A percentile compares a stretch with the other conserved stretches of the same genome.
Conservation (phyloP, 2,113 vertebrate genomes). For the Myotis davidii region DNA sequence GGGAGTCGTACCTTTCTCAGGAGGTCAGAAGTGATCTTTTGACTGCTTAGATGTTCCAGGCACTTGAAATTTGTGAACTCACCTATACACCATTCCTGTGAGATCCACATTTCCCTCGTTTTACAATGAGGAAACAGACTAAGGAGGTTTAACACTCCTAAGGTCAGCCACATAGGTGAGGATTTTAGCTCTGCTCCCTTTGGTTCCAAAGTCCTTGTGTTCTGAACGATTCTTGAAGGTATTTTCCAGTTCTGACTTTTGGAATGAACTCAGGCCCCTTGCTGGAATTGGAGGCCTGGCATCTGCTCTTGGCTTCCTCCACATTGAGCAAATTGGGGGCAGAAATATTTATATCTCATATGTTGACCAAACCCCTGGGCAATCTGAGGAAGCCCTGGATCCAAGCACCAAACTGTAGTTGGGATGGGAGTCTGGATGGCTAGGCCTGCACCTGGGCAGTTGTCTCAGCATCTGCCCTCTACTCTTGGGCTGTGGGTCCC, state of each 20-base stretch:
- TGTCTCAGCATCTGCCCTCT: neutral
- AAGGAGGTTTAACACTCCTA: neutral
- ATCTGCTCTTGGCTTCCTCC: neutral
- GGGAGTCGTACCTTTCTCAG: neutral
- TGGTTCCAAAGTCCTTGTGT: neutral
- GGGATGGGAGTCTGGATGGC: neutral
- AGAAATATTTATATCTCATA: neutral
- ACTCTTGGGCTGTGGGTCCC: neutral
- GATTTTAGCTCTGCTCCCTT: neutral
- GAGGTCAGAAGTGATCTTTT: neutral
- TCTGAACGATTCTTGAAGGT: neutral
- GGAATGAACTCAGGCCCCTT: neutral
- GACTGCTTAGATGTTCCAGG: neutral
- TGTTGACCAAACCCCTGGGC: neutral
- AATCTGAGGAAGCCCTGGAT: neutral
- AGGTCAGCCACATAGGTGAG: neutral
- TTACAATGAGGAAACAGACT: neutral
- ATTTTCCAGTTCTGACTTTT: neutral
- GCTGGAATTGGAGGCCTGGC: neutral
- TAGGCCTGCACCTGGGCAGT: neutral
- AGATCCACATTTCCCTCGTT: neutral
- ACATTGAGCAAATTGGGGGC: neutral
- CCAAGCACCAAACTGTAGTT: neutral
- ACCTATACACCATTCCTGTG: neutral
- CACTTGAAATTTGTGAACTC: neutral